These are phyloP conservation scores for Bathybates hornii DNA, from an alignment of 2,113 vertebrate species.

Conservation along the genomic window DNA sequence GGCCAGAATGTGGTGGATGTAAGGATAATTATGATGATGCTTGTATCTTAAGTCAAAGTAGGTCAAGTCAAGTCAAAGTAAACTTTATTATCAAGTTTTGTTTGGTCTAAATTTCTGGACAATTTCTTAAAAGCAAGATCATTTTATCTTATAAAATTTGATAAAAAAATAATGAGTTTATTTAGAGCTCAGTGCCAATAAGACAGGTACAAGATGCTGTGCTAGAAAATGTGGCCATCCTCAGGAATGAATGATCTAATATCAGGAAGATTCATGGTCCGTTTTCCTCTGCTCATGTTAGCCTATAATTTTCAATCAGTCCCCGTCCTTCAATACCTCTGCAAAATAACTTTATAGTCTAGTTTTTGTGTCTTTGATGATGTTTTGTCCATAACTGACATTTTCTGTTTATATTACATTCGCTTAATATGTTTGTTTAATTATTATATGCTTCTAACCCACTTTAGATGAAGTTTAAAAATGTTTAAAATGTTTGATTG, in stretches of 20 bases:
- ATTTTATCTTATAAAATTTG: not conserved
- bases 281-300: rapidly evolving
- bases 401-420: not conserved
- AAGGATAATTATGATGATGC: not conserved
- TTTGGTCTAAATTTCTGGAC: rapidly evolving
- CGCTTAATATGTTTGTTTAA: rapidly evolving
- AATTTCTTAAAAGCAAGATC: rapidly evolving
- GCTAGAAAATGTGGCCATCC: not conserved
- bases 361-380: rapidly evolving
- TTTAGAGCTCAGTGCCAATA: rapidly evolving
- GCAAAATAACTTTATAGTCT: not conserved
- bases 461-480: rapidly evolving
- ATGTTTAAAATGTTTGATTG: not conserved
- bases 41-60: not conserved
- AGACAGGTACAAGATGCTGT: rapidly evolving
- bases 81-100: rapidly evolving
- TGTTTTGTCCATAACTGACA: not conserved
- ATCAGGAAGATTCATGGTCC: rapidly evolving
- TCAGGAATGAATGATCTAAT: rapidly evolving
- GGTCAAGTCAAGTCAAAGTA: rapidly evolving
- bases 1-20: rapidly evolving
- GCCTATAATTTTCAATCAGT: rapidly evolving
- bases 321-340: rapidly evolving
- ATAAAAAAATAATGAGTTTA: rapidly evolving
- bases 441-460: rapidly evolving